Percentiles rank a stretch among this genome's conserved stretches.
phyloP scores from a whole-genome alignment of 2,113 vertebrate species.

The Salminus brasiliensis region DNA sequence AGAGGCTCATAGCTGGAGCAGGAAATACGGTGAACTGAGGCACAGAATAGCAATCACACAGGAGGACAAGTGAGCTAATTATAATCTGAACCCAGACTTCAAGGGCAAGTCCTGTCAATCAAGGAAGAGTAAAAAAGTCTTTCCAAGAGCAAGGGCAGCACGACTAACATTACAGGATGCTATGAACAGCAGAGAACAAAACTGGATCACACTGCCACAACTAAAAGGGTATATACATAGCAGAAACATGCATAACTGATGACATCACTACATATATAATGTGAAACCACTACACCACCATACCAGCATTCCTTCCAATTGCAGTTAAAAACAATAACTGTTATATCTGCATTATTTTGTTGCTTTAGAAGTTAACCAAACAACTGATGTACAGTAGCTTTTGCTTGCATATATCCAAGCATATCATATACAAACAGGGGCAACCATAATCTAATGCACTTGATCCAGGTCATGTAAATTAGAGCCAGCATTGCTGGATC shows the following conservation, averaged over 20 bases:
- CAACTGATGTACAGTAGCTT: too few species aligned
- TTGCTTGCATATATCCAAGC: too few species aligned
- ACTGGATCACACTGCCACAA: neutral
- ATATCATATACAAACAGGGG: too few species aligned
- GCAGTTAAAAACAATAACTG: neutral
- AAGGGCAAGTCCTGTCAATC: conserved; percentile 27
- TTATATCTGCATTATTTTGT: too few species aligned
- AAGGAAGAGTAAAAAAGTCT: neutral
- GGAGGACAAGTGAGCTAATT: conserved; percentile 20
- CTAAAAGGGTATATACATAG: neutral
- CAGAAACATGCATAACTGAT: neutral
- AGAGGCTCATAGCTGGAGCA: neutral
- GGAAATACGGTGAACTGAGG: neutral
- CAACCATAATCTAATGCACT: too few species aligned
- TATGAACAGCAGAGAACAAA: neutral
- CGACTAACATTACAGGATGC: neutral
- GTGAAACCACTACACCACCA: neutral
- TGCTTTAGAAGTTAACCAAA: too few species aligned
- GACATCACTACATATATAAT: neutral
- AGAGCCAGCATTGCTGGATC: too few species aligned
- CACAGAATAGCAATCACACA: neutral
- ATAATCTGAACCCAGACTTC: conserved; percentile 1
- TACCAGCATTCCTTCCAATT: too few species aligned
- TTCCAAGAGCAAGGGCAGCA: neutral
- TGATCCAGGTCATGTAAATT: too few species aligned